Percentiles rank a stretch among this genome's conserved stretches.
Conservation (phyloP, 2,797 vertebrate species). For the Arremon brunneinucha region DNA sequence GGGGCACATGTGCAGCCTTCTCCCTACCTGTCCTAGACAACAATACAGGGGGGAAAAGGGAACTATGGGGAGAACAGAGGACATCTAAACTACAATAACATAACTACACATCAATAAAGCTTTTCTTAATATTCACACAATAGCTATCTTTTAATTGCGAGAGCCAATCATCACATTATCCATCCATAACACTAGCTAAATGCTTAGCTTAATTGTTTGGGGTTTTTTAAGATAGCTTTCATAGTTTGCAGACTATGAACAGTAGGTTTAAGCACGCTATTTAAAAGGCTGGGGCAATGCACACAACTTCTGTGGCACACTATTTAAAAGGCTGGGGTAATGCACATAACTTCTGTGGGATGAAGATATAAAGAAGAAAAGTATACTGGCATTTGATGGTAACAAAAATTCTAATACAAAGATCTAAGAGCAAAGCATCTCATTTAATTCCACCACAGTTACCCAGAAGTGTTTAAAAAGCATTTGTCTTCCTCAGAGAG, state of each 20-base stretch:
- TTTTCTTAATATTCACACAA: too few relatives aligned
- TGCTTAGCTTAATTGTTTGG: not conserved
- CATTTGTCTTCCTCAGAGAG: not conserved
- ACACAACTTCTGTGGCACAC: not conserved
- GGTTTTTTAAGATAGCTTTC: not conserved
- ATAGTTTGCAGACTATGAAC: not conserved
- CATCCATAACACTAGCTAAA: not conserved
- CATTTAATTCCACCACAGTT: not conserved
- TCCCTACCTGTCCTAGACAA: too few relatives aligned
- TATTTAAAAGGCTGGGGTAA: not conserved
- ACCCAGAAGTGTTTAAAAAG: not conserved
- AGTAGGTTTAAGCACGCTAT: not conserved
- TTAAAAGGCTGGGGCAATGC: not conserved
- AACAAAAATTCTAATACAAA: not conserved
- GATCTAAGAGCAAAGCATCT: not conserved
- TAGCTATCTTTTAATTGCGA: too few relatives aligned
- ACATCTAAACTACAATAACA: too few relatives aligned
- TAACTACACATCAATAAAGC: too few relatives aligned
- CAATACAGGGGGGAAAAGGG: too few relatives aligned
- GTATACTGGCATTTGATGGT: not conserved
- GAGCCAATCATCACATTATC: not conserved
- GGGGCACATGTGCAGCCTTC: too few relatives aligned
- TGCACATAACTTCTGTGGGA: not conserved
- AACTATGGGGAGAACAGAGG: too few relatives aligned
- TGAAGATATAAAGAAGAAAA: not conserved